Evolutionary conservation across 2,888 invertebrate genomes (phyloP).

Genomic region (Belgica antarctica): DNA sequence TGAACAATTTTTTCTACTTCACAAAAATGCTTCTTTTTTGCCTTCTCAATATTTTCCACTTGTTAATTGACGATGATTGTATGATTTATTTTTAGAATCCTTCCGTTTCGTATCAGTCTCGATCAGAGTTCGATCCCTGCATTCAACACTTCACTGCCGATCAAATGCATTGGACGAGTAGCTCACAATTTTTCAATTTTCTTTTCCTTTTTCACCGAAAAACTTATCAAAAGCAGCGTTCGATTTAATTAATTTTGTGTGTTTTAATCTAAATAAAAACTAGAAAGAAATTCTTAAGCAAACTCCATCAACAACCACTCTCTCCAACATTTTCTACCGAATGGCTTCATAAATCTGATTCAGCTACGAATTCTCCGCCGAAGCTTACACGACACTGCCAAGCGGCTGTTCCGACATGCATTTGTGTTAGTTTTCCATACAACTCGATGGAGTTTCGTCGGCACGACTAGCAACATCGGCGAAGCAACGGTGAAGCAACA

Average conservation of each 20-base stretch:
- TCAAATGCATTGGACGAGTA: conserved; percentile 41
- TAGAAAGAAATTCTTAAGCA: conserved; percentile 31
- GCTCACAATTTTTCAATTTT: background rate
- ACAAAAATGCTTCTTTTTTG: background rate
- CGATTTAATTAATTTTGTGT: background rate
- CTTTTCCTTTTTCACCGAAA: background rate
- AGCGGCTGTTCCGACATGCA: too few relatives aligned
- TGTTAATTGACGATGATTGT: conserved; percentile 34
- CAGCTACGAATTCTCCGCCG: conserved; percentile 21
- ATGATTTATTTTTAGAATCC: conserved; percentile 27
- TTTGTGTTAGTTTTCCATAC: too few relatives aligned
- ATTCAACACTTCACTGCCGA: background rate
- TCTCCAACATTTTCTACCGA: conserved; percentile 26
- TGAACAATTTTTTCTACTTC: too few relatives aligned
- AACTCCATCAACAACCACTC: conserved; percentile 36
- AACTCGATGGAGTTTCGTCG: too few relatives aligned
- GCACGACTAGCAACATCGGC: background rate
- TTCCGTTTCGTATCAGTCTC: conserved; percentile 15
- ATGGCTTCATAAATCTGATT: conserved; percentile 38
- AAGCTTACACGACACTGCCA: background rate
- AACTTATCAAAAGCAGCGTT: conserved; percentile 14
- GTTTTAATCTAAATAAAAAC: conserved; percentile 20
- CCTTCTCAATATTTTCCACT: conserved; percentile 25
- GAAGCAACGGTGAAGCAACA: too few relatives aligned
- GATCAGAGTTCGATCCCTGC: conserved; percentile 24